Base-by-base conservation (phyloP, 2,113 vertebrate genomes). In the Hydropotes inermis region DNA sequence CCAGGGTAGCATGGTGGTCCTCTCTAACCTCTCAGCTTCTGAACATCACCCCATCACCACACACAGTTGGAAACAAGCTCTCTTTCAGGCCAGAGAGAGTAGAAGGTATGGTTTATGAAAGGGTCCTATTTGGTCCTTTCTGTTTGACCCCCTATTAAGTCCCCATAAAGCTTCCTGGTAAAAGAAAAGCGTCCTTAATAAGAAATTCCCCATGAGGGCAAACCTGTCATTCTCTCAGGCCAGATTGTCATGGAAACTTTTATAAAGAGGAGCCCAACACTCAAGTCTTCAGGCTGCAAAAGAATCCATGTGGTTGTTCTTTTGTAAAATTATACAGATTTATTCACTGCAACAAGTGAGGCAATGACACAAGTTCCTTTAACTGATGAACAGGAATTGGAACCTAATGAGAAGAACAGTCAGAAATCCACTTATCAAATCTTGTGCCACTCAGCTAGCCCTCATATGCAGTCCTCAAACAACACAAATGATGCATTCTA, bases 171-270 rank as follows among this genome's bases (percentile, higher is more conserved):
- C 89, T 97, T 97, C 95, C 89, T 97, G 2, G 92, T 91, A 43
- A 97, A 94, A 97, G 90, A 96, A 97, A 96, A 87, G 50, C 90
- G 89, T 96, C 76, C 90, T 97, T 98, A 98, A 96, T 97, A 93
- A 98, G 94, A 98, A 97, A 95, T 96, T 98, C 85, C 64, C 92
- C 90, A 94, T 93, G 88, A 97, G 58, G 85, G 96, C 76, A 95
- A 98, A 97, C 78, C 52, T 97, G 81, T 97, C 97, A 94, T 96
- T 97, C 95, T 97, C 86, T 94, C 81, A 50, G 88, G 67, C 85
- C 94, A 96, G 81, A 98, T 79, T 88, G 94, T 96, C 97, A 98
- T 94, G 92, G 96, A 97, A 98, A 98, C 96, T 97, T 97, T 98
- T 97, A 88, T 97, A 90, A 97, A 96, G 79, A 90, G 55, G 28